Conservation (phyloP, 2,797 vertebrate genomes). For the Eospalax fontanierii region DNA sequence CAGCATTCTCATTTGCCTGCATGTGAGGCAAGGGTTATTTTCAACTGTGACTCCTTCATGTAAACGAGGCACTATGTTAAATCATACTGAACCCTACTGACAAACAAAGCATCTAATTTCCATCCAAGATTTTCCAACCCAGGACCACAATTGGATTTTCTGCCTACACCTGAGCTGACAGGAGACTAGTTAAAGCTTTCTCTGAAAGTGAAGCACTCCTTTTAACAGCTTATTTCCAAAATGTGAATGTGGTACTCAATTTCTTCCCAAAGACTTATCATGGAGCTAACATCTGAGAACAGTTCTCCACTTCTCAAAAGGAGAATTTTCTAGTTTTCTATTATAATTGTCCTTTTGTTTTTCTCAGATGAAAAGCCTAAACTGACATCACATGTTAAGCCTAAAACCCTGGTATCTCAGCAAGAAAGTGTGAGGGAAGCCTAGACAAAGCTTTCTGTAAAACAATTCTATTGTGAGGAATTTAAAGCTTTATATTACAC, state of each 20-base stretch:
- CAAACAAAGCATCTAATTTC: slow-evolving; percentile 48
- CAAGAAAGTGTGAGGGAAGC: neutral
- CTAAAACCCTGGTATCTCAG: slow-evolving; percentile 31
- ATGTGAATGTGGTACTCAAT: neutral
- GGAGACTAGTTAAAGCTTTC: neutral
- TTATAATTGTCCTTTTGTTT: slow-evolving; percentile 59
- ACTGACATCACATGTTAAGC: neutral
- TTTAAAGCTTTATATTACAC: slow-evolving; percentile 33
- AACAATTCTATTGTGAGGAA: slow-evolving; percentile 56
- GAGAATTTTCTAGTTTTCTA: slow-evolving; percentile 49
- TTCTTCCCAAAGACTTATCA: slow-evolving; percentile 42
- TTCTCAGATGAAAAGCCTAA: slow-evolving; percentile 62
- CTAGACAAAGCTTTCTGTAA: slow-evolving; percentile 52
- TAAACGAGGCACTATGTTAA: slow-evolving; percentile 50
- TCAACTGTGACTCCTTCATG: slow-evolving; percentile 24
- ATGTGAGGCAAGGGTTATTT: slow-evolving; percentile 48
- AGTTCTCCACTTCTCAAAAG: neutral
- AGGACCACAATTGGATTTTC: slow-evolving; percentile 13
- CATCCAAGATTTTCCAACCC: neutral
- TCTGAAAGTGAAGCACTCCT: neutral
- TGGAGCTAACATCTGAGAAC: neutral
- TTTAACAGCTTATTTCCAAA: slow-evolving; percentile 21
- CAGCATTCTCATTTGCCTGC: slow-evolving; percentile 42
- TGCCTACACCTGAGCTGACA: neutral
- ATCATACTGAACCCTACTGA: slow-evolving; percentile 29